Conservation (phyloP, 2,888 invertebrate species). For the Stenoptilia bipunctidactyla region DNA sequence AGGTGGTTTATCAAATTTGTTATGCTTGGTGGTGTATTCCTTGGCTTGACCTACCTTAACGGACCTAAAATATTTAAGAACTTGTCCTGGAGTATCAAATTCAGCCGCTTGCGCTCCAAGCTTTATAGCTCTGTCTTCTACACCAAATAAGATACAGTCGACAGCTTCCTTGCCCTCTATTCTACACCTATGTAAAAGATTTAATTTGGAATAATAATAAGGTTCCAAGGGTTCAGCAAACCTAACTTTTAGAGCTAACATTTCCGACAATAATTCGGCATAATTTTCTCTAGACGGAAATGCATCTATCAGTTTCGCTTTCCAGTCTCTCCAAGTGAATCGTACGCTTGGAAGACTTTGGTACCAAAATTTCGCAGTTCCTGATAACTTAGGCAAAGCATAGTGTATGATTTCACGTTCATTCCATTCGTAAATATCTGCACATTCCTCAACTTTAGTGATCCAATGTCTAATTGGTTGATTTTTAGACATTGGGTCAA, state of each 20-base stretch:
- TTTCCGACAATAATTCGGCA: slow-evolving; percentile 13
- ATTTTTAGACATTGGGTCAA: slow-evolving; percentile 10
- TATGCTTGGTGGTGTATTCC: not conserved
- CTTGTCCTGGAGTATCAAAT: slow-evolving; percentile 12
- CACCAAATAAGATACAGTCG: slow-evolving; percentile 14
- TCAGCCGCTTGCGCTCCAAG: slow-evolving; percentile 16
- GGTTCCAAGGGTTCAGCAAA: slow-evolving; percentile 12
- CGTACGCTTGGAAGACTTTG: slow-evolving; percentile 10
- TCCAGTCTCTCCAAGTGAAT: slow-evolving; percentile 14
- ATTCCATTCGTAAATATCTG: slow-evolving; percentile 8
- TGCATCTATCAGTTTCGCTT: slow-evolving; percentile 12
- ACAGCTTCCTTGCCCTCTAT: slow-evolving; percentile 14
- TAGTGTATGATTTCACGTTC: slow-evolving; percentile 10
- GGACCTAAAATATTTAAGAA: slow-evolving; percentile 13
- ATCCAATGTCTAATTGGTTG: slow-evolving; percentile 10
- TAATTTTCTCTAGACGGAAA: slow-evolving; percentile 14
- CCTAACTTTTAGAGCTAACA: slow-evolving; percentile 8
- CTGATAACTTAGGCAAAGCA: slow-evolving; percentile 11
- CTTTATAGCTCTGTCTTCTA: slow-evolving; percentile 15
- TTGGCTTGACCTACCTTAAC: slow-evolving; percentile 7
- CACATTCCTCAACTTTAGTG: slow-evolving; percentile 11
- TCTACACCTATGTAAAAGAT: slow-evolving; percentile 14
- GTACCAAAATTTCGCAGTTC: slow-evolving; percentile 15
- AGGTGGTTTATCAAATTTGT: not conserved
- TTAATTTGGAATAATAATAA: slow-evolving; percentile 14